Evolutionary conservation across 1,140 invertebrate genomes (phyloP).

Genomic region (Trichonephila clavipes): DNA sequence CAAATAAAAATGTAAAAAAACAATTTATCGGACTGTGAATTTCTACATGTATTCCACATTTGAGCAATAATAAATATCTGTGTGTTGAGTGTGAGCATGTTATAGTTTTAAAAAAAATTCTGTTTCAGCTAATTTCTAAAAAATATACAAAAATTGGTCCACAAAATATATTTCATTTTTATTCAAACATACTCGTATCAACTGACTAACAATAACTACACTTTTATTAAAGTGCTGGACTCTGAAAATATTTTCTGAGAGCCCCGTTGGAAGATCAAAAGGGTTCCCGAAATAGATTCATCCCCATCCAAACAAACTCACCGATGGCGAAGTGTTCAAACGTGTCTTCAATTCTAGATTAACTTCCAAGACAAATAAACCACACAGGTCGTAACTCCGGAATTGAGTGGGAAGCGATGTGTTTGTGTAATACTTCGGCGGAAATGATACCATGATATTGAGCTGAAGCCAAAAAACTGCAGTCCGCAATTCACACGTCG

Average conservation of each 20-base stretch:
- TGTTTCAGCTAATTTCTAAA: too few species aligned
- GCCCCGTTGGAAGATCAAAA: not conserved
- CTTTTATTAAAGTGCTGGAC: not conserved
- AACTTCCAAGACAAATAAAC: constrained; percentile 6
- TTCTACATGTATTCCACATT: too few species aligned
- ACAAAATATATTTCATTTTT: too few species aligned
- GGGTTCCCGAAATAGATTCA: not conserved
- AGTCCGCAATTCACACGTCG: not conserved
- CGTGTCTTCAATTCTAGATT: constrained; percentile 27
- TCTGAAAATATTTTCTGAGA: not conserved
- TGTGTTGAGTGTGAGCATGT: too few species aligned
- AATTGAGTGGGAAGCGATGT: not conserved
- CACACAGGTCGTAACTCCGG: not conserved
- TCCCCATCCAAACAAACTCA: not conserved
- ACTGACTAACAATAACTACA: too few species aligned
- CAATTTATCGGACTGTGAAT: too few species aligned
- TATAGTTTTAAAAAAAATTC: too few species aligned
- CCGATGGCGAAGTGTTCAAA: constrained; percentile 1
- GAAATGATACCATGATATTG: not conserved
- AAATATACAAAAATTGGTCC: too few species aligned
- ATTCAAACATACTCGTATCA: too few species aligned
- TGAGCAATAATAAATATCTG: too few species aligned
- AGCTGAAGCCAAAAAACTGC: not conserved
- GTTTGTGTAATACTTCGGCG: constrained; percentile 9
- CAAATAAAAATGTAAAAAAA: too few species aligned